Conservation (phyloP, 1,140 invertebrate species). For the Myzus persicae region DNA sequence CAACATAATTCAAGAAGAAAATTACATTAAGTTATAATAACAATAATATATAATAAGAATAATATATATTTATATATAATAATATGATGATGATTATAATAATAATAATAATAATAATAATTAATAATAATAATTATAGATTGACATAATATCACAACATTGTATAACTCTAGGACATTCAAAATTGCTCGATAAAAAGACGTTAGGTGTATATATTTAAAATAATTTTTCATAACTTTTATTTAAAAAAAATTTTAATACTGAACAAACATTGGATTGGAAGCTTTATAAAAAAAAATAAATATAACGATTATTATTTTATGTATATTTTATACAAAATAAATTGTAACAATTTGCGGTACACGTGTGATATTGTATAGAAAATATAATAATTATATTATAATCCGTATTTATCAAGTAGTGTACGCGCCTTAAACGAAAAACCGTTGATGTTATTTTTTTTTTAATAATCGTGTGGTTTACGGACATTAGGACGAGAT, state of each 20-base stretch:
- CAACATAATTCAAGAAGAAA: constrained; percentile 24
- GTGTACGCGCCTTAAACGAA: not conserved
- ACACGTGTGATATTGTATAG: not conserved
- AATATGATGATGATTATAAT: constrained; percentile 45
- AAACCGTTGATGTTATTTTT: not conserved
- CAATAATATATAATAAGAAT: constrained; percentile 48
- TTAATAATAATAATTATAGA: constrained; percentile 44
- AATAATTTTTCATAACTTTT: not conserved
- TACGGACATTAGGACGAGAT: not conserved
- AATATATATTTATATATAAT: constrained; percentile 48
- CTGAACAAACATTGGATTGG: not conserved
- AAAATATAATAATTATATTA: constrained; percentile 32
- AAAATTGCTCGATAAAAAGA: constrained; percentile 53
- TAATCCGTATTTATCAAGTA: not conserved
- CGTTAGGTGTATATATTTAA: not conserved
- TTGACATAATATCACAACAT: constrained; percentile 56
- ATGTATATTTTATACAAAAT: not conserved
- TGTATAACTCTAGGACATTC: constrained; percentile 39
- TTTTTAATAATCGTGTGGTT: not conserved
- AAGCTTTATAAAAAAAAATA: constrained; percentile 1
- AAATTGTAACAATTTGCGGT: not conserved
- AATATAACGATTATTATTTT: not conserved
- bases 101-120: constrained; percentile 40
- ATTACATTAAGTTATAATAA: constrained; percentile 42
- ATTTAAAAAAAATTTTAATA: not conserved